These are phyloP conservation scores for Virgularia gustaviana DNA, from an alignment of 92 coral and sea anemone species.

Conservation along the genomic window DNA sequence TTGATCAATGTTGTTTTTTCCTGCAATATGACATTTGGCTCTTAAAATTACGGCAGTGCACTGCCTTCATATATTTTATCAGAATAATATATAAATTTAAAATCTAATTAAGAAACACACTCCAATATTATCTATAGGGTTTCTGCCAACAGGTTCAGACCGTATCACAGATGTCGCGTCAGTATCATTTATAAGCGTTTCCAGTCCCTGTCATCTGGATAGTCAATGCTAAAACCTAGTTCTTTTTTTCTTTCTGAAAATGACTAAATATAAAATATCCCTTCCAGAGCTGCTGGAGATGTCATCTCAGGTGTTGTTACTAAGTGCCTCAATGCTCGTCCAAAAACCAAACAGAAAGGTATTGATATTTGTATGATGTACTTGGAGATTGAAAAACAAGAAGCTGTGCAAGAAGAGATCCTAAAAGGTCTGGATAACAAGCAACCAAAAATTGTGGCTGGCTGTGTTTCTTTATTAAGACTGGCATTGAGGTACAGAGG, in stretches of 20 bases:
- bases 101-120: too few relatives aligned
- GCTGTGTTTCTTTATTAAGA: constrained; percentile 64
- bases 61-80: too few relatives aligned
- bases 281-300: constrained; percentile 82
- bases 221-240: not conserved
- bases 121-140: too few relatives aligned
- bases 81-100: too few relatives aligned
- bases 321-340: constrained; percentile 93
- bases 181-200: too few relatives aligned
- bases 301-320: constrained; percentile 74
- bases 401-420: constrained; percentile 91
- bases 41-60: too few relatives aligned
- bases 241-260: not conserved
- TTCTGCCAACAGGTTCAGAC: too few relatives aligned
- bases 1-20: too few relatives aligned
- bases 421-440: constrained; percentile 89
- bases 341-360: constrained; percentile 95
- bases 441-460: constrained; percentile 93
- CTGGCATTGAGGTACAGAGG: constrained; percentile 70
- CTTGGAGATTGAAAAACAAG: constrained; percentile 92
- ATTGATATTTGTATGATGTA: constrained; percentile 83
- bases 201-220: too few relatives aligned
- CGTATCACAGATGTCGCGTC: not conserved
- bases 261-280: not conserved
- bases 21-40: too few relatives aligned